phyloP scores from a whole-genome alignment of 1,140 invertebrate genomes.

The Eciton burchellii region DNA sequence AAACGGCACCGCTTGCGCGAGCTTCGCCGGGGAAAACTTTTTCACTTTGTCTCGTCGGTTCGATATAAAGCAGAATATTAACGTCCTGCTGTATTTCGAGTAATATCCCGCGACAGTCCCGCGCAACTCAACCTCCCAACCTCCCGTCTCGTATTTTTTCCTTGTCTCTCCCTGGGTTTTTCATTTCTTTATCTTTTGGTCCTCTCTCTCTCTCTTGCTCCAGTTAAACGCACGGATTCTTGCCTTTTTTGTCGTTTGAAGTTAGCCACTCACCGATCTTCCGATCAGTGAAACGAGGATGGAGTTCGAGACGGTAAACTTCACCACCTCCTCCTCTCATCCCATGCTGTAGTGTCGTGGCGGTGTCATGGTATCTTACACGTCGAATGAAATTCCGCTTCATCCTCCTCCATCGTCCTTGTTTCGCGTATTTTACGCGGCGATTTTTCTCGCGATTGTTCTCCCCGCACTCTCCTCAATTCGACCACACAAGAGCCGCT shows the following conservation, averaged over 20 bases:
- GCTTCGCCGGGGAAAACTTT: conserved; percentile 51
- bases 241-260: conserved; percentile 18
- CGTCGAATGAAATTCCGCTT: conserved; percentile 53
- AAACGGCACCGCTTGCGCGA: conserved; percentile 22
- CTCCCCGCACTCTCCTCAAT: conserved; percentile 18
- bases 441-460: conserved; percentile 42
- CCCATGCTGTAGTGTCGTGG: background rate
- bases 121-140: conserved; percentile 12
- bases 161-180: conserved; percentile 2
- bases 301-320: conserved; percentile 18
- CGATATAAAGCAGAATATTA: conserved; percentile 66
- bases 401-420: conserved; percentile 30
- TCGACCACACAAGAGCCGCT: background rate
- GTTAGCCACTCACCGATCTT: background rate
- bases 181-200: background rate
- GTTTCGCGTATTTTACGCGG: conserved; percentile 42
- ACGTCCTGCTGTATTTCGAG: conserved; percentile 55
- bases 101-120: conserved; percentile 56
- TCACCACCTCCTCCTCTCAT: too few relatives aligned
- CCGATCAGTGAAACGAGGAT: conserved; percentile 37
- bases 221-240: conserved; percentile 46
- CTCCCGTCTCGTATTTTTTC: conserved; percentile 27
- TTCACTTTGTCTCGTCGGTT: conserved; percentile 59
- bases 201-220: background rate
- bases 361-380: conserved; percentile 12